Base-by-base conservation (phyloP, 2,888 invertebrate genomes). In the Macropis europaea region DNA sequence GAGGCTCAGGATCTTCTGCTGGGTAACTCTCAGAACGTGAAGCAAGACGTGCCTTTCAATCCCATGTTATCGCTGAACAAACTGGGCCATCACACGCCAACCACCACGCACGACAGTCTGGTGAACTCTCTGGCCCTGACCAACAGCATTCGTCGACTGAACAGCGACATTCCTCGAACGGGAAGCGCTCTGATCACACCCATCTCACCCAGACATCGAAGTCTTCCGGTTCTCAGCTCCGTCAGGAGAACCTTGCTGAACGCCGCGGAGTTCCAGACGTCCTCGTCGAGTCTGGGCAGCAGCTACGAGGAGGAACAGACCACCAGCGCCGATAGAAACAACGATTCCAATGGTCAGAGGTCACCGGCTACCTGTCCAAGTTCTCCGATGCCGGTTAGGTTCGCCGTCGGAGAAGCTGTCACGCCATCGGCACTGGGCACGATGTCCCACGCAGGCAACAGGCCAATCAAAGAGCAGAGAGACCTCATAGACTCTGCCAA, bases 1-100 rank as follows among this genome's bases (percentile, higher is more conserved):
- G 97, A 97, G 91, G 97, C 97, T 0, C 95, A 95, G 84, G 93
- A 94, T 77, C 91, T 95, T 32, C 90, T 95, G 1, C 91, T 95
- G 0, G 95, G 95, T 17, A 93, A 94, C 82, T 95, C 95, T 38
- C 94, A 93, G 61, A 95, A 95, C 84, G 95, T 95, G 6, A 95
- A 95, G 90, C 95, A 95, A 66, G 92, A 93, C 76, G 94, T 95
- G 77, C 95, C 95, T 63, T 95, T 95, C 85, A 94, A 94, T 86
- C 95, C 95, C 0, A 22, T 64, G 3, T 40, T 83, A 2, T 66
- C 73, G 5, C 73, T 64, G 71, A 78, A 67, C 28, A 62, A 63
- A n/a, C 66, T 45, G 19, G 73, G 59, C 2, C 38, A 64, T 24
- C 45, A 70, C 17, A 62, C 70, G 11, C 72, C 73, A 4, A 62